These are phyloP conservation scores for Pseudococcus longispinus DNA, from an alignment of 2,888 invertebrate species.

Conservation along the genomic window DNA sequence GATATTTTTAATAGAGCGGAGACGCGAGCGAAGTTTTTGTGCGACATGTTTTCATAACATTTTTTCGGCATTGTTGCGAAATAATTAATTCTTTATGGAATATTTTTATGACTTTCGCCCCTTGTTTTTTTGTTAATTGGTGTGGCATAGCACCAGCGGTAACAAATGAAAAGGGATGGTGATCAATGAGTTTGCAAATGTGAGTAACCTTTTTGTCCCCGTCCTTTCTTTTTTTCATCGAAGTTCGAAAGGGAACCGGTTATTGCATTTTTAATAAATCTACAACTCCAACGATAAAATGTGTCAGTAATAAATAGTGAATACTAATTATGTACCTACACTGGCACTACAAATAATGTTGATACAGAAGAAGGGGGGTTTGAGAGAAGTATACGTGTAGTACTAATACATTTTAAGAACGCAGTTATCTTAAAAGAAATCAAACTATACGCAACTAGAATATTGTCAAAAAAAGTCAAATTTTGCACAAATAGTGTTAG, in stretches of 20 bases:
- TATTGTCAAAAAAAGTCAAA: no score
- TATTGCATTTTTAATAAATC: background rate
- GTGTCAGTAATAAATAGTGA: no score
- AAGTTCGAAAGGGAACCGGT: background rate
- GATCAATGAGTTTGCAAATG: background rate
- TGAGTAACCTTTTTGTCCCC: background rate
- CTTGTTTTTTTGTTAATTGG: background rate
- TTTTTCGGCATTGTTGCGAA: conserved; percentile 24
- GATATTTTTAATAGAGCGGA: background rate
- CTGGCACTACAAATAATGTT: no score
- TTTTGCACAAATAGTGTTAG: no score
- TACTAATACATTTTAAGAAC: no score
- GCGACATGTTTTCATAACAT: conserved; percentile 16
- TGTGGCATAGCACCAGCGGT: background rate
- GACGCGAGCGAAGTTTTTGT: background rate
- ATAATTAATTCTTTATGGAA: conserved; percentile 28
- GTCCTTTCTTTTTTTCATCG: background rate
- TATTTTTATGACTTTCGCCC: background rate
- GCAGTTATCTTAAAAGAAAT: no score
- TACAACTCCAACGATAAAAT: no score
- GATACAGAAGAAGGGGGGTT: no score
- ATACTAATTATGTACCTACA: no score
- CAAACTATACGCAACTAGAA: no score
- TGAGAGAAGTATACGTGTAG: no score
- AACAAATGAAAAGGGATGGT: background rate